Percentiles rank a stretch among this genome's conserved stretches.
Conservation (phyloP, 1,140 invertebrate genomes). For the Danaus melanippus region DNA sequence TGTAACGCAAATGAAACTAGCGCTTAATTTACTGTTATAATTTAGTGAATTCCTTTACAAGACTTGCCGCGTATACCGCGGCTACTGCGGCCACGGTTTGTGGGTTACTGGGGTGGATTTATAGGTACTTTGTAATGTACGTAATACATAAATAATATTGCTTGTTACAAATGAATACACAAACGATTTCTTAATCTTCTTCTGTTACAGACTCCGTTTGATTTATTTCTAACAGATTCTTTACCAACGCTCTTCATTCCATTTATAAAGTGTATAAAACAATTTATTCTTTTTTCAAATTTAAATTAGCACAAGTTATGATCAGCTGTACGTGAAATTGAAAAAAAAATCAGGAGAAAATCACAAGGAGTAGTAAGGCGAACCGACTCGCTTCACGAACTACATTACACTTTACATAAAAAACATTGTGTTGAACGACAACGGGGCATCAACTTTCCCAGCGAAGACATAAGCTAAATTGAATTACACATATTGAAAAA, state of each 20-base stretch:
- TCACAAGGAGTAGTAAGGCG: slow-evolving; percentile 49
- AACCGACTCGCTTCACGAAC: slow-evolving; percentile 60
- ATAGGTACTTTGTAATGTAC: slow-evolving; percentile 29
- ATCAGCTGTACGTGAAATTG: slow-evolving; percentile 62
- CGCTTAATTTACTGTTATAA: slow-evolving; percentile 70
- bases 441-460: slow-evolving; percentile 70
- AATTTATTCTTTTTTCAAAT: slow-evolving; percentile 10
- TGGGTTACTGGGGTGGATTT: slow-evolving; percentile 31
- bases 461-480: slow-evolving; percentile 72
- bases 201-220: no score
- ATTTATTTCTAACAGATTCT: no score
- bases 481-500: slow-evolving; percentile 73
- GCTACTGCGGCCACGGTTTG: slow-evolving; percentile 26
- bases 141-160: slow-evolving; percentile 20
- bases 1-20: slow-evolving; percentile 70
- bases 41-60: slow-evolving; percentile 66
- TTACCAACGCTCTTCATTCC: no score
- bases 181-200: no score
- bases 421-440: slow-evolving; percentile 71
- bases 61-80: slow-evolving; percentile 29
- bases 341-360: slow-evolving; percentile 52
- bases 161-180: not conserved
- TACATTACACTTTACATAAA: slow-evolving; percentile 72
- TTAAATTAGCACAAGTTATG: slow-evolving; percentile 46
- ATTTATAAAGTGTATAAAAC: no score